phyloP scores from a whole-genome alignment of 2,113 vertebrate species.

The Festucalex cinctus region DNA sequence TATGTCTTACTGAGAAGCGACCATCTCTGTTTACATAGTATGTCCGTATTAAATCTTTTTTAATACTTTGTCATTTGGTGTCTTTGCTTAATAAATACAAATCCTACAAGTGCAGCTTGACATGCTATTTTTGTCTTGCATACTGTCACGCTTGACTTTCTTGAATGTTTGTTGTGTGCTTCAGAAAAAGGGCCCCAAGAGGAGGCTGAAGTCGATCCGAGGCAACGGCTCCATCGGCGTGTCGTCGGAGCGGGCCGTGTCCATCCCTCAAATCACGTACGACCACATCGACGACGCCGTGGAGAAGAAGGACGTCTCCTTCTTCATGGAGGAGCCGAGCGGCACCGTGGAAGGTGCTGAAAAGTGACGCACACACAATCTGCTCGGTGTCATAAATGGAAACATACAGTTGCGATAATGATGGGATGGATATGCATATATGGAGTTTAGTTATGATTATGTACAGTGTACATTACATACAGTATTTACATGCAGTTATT shows the following conservation, averaged over 20 bases:
- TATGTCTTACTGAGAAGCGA: no score
- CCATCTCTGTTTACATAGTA: no score
- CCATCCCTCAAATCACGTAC: conserved; percentile 82
- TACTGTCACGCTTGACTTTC: no score
- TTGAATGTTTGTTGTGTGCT: conserved; percentile 9
- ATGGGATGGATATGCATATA: no score
- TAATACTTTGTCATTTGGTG: no score
- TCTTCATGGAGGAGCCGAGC: conserved; percentile 70
- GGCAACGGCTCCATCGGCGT: conserved; percentile 69
- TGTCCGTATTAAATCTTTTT: no score
- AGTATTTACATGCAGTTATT: neutral
- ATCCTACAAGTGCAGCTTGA: no score
- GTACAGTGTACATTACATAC: no score
- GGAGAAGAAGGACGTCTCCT: conserved; percentile 70
- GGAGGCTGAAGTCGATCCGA: conserved; percentile 71
- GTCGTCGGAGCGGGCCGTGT: conserved; percentile 67
- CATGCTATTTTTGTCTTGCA: no score
- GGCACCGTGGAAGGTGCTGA: conserved; percentile 62
- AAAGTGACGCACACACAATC: neutral
- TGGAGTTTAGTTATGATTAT: no score
- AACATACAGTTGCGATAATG: no score
- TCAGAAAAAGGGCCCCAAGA: conserved; percentile 78
- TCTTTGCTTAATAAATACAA: no score
- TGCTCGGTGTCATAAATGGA: neutral
- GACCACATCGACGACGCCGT: conserved; percentile 71